Evolutionary conservation across 2,797 vertebrate species (phyloP), one percentile per base, ranked within the genome.

Genomic region (Anomalospiza imberbis): DNA sequence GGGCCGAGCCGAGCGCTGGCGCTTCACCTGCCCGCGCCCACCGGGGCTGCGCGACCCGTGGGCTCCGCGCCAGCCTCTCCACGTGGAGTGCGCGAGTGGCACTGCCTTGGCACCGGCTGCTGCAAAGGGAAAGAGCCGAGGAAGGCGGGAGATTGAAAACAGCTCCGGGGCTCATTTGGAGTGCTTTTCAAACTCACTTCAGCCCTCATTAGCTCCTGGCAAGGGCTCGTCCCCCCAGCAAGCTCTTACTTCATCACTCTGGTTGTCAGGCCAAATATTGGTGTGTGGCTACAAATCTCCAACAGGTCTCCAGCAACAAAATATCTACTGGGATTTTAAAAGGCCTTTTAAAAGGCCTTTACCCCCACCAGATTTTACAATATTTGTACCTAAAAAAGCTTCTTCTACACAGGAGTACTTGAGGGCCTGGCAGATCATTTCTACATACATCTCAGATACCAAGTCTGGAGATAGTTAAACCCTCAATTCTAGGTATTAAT

Each of bases 81-180:
- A 17, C 10, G 15, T 0, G 47, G 10, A 3, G 31, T 58, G 47
- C 2, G 1, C 55, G 1, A 32, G 55, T 0, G 42, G 71, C 79
- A 53, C 1, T 24, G 2, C 58, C 51, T 4, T 2, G 28, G 61
- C 92, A 48, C 57, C 60, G 2, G 38, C 25, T 0, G 1, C 7
- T 8, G 4, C 36, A n/a, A 17, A 12, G 1, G 36, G 13, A 12
- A 38, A n/a, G 42, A 10, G 70, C 28, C 4, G 17, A 26, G 50
- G 12, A 24, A 48, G 50, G 58, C 2, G 10, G 18, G 36, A 85
- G 15, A 3, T 62, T 5, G 60, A 18, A 44, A 65, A n/a, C 3
- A 24, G 51, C 17, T 28, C 34, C 34, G 3, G 28, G 62, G 3
- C 20, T 13, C 76, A 12, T 3, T 2, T 7, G 9, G 57, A 55